phyloP scores from a whole-genome alignment of 2,113 vertebrate genomes.

The Calidris pygmaea region DNA sequence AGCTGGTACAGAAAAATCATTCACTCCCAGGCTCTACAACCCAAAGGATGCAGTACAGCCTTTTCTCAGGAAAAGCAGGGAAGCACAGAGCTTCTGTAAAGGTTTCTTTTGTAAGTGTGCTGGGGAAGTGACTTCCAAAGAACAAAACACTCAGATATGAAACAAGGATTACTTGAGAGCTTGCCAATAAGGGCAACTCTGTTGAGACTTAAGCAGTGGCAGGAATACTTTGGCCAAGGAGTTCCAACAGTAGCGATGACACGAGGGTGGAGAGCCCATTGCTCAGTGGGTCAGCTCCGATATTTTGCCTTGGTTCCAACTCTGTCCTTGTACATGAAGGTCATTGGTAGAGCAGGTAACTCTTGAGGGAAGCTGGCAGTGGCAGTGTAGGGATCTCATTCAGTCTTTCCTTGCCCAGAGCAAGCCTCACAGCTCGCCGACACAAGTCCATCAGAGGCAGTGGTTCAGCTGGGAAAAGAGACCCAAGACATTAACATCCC shows the following conservation, averaged over 20 bases:
- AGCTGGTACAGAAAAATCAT: not conserved
- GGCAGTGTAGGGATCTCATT: constrained; percentile 89
- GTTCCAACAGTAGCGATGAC: not conserved
- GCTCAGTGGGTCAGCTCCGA: constrained; percentile 5
- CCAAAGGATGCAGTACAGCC: not conserved
- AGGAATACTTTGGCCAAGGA: not conserved
- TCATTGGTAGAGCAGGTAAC: constrained; percentile 99
- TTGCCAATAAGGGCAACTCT: not conserved
- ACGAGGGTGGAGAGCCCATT: constrained; percentile 49
- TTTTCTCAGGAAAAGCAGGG: not conserved
- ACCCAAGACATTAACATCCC: not conserved
- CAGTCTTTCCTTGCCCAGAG: constrained; percentile 91
- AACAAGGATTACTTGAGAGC: not conserved
- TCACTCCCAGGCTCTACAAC: not conserved
- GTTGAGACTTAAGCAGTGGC: not conserved
- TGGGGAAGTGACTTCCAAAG: not conserved
- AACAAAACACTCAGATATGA: not conserved
- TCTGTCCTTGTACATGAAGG: not conserved
- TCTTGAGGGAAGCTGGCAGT: constrained; percentile 94
- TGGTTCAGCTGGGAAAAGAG: constrained; percentile 84
- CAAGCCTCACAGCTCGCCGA: constrained; percentile 90
- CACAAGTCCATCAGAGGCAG: constrained; percentile 97
- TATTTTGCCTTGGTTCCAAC: not conserved
- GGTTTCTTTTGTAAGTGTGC: not conserved
- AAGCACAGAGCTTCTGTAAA: not conserved